phyloP scores from a whole-genome alignment of 2,113 vertebrate genomes.

The Lontra canadensis region DNA sequence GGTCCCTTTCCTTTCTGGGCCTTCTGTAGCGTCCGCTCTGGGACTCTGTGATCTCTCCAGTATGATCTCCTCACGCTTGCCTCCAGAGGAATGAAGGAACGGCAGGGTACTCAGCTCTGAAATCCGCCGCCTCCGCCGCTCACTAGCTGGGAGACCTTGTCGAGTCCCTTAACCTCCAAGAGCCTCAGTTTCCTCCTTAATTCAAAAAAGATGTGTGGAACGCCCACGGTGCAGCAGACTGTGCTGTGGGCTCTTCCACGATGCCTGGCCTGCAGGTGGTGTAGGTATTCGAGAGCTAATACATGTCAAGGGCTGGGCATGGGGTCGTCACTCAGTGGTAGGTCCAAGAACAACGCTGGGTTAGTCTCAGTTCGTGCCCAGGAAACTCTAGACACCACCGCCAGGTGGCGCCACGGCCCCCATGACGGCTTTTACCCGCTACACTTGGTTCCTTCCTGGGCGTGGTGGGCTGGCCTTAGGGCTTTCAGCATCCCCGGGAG shows the following conservation, averaged over 20 bases:
- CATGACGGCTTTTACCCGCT: not conserved
- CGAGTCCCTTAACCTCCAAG: not conserved
- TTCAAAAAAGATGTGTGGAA: not conserved
- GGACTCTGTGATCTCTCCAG: not conserved
- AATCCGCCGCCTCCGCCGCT: not conserved
- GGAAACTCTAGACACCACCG: not conserved
- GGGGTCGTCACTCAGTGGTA: not conserved
- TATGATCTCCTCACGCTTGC: not conserved
- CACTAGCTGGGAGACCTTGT: not conserved
- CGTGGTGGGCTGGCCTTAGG: too few relatives aligned
- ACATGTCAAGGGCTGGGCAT: not conserved
- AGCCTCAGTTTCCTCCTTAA: not conserved
- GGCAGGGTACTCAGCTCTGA: not conserved
- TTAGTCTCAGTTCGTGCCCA: too few relatives aligned
- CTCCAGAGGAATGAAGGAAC: not conserved
- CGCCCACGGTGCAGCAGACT: not conserved
- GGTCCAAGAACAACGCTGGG: too few relatives aligned
- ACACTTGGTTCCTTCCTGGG: accelerated
- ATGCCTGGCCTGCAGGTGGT: not conserved
- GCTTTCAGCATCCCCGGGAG: not conserved
- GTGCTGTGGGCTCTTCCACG: not conserved
- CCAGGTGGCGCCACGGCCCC: not conserved
- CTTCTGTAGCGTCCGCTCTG: not conserved
- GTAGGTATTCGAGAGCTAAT: not conserved
- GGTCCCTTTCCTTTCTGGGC: not conserved